Conservation (phyloP, 2,113 vertebrate genomes). For the Silurus asotus region DNA sequence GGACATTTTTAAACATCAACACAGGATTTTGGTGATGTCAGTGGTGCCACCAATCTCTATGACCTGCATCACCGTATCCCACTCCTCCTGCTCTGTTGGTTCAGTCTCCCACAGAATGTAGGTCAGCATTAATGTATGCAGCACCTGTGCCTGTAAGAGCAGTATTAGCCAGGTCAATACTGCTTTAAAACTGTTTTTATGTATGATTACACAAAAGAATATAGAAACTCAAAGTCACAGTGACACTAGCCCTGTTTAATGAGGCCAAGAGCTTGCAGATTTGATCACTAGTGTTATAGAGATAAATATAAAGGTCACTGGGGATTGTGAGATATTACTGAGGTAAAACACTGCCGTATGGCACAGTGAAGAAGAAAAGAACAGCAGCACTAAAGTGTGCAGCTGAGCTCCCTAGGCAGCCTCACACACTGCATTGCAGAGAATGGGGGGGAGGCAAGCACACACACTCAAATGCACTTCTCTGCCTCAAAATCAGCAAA, state of each 20-base stretch:
- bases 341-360: slow-evolving; percentile 34
- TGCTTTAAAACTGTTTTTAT: slow-evolving; percentile 23
- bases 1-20: background rate
- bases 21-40: background rate
- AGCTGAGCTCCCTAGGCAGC: slow-evolving; percentile 51
- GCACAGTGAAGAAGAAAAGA: slow-evolving; percentile 22
- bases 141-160: slow-evolving; percentile 40
- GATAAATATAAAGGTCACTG: slow-evolving; percentile 40
- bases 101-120: slow-evolving; percentile 46
- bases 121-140: slow-evolving; percentile 50
- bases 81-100: slow-evolving; percentile 1
- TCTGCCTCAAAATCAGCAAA: slow-evolving; percentile 38
- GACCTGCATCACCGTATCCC: background rate
- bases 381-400: slow-evolving; percentile 33
- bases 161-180: background rate
- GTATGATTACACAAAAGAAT: slow-evolving; percentile 19
- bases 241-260: slow-evolving; percentile 25
- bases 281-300: slow-evolving; percentile 23
- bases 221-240: slow-evolving; percentile 30
- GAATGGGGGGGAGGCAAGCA: slow-evolving; percentile 39
- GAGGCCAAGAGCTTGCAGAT: slow-evolving; percentile 16
- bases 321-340: slow-evolving; percentile 42
- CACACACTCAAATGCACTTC: slow-evolving; percentile 27
- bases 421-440: slow-evolving; percentile 60
- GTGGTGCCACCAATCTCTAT: background rate